Conservation (phyloP, 2,113 vertebrate genomes). For the Gymnocephalus cernua region DNA sequence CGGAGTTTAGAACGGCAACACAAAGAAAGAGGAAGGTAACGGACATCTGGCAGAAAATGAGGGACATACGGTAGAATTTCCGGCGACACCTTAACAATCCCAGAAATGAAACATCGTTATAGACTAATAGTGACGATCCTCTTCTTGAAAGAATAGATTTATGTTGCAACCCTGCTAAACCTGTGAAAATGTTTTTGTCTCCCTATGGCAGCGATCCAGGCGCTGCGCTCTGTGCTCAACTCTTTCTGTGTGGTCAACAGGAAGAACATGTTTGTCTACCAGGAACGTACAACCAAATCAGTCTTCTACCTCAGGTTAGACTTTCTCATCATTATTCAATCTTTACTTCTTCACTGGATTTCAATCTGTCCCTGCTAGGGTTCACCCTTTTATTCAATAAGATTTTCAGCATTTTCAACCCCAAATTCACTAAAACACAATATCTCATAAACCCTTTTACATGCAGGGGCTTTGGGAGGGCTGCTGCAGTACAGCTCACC, state of each 20-base stretch:
- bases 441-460: not conserved
- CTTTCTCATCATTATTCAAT: not conserved
- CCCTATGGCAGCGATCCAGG: slow-evolving; percentile 90
- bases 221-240: slow-evolving; percentile 94
- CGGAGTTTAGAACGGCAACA: too few species aligned
- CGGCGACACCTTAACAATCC: too few species aligned
- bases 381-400: not conserved
- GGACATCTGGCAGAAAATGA: too few species aligned
- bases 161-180: not conserved
- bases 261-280: slow-evolving; percentile 99
- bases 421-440: not conserved
- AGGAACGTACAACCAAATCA: slow-evolving; percentile 95
- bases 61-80: too few species aligned
- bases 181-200: not conserved
- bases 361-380: not conserved
- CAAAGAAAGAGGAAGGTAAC: too few species aligned
- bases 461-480: not conserved
- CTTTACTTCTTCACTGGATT: not conserved
- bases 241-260: slow-evolving; percentile 97
- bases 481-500: not conserved
- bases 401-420: too few species aligned
- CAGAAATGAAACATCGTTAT: too few species aligned
- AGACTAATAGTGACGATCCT: not conserved
- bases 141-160: not conserved
- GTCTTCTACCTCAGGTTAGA: slow-evolving; percentile 94